Base-by-base conservation (phyloP, 2,113 vertebrate species). In the Tyto alba region DNA sequence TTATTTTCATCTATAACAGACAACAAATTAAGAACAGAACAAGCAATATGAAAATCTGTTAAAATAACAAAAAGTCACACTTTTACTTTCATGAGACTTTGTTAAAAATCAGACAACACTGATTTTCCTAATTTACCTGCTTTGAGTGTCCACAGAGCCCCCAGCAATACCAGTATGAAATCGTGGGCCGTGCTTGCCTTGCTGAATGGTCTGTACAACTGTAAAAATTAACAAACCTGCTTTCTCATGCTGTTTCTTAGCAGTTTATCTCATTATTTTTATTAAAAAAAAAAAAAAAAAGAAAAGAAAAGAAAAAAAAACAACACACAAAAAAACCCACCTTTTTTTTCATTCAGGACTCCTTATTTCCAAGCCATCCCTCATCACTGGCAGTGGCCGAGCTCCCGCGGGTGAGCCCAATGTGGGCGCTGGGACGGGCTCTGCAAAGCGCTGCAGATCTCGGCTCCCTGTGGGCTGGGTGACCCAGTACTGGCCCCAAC, bases 261-360 rank as follows among this genome's bases (percentile, higher is more conserved):
- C 88, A 88, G 63, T 91, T 93, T 90, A 62, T 83, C 32, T 88
- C 59, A 4, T 26, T 68, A n/a, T 89, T 95, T 97, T 94, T 87
- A 95, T 94, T 93, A 56, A 91, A 75, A 88, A 83, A 89, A 40
- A 21, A 2, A 36, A 30, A 16, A 13, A 38, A 17, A 13, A 52
- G n/a, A 47, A 47, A 47, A 47, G 21, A 47, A 21, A 36, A 19
- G 3, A 41, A 22, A n/a, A n/a, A n/a, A n/a, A n/a, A n/a, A n/a
- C n/a, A n/a, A n/a, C n/a, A n/a, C n/a, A n/a, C n/a, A n/a, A n/a
- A n/a, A n/a, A n/a, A n/a, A n/a, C n/a, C n/a, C n/a, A 4, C 7
- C 12, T 10, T 48, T 21, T 32, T 72, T 84, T 75, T 34, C 23
- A 8, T 15, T 6, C 2, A 0, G 32, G 26, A 52, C 50, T 89